phyloP scores from a whole-genome alignment of 2,113 vertebrate species.

The Poeciliopsis turrubarensis region DNA sequence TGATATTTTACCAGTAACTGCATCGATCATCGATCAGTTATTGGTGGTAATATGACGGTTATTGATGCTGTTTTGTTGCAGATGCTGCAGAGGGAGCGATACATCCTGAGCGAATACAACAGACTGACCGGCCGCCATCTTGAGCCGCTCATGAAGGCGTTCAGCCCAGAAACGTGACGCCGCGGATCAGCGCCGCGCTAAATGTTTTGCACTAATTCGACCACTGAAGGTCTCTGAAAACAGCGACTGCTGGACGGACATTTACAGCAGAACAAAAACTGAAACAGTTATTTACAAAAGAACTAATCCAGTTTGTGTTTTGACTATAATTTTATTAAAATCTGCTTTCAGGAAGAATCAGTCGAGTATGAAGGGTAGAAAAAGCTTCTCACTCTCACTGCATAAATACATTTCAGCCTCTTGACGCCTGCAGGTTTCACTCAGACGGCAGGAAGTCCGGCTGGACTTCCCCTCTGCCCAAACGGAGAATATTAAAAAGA shows the following conservation, averaged over 20 bases:
- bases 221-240: background rate
- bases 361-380: constrained; percentile 70
- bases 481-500: background rate
- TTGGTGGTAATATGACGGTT: too few relatives aligned
- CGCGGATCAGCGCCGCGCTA: background rate
- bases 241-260: background rate
- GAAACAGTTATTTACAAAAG: constrained; percentile 28
- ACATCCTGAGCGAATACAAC: constrained; percentile 85
- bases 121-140: constrained; percentile 77
- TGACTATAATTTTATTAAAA: constrained; percentile 80
- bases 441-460: too few relatives aligned
- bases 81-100: constrained; percentile 88
- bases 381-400: constrained; percentile 49
- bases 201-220: background rate
- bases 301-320: constrained; percentile 39
- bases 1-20: too few relatives aligned
- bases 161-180: constrained; percentile 47
- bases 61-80: constrained; percentile 42
- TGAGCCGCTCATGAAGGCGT: constrained; percentile 81
- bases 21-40: too few relatives aligned
- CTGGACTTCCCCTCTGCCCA: background rate
- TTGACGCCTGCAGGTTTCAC: constrained; percentile 12
- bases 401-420: constrained; percentile 54
- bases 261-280: background rate
- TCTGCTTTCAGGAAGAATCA: constrained; percentile 68